phyloP scores from a whole-genome alignment of 2,797 vertebrate genomes.

The Notamacropus eugenii region DNA sequence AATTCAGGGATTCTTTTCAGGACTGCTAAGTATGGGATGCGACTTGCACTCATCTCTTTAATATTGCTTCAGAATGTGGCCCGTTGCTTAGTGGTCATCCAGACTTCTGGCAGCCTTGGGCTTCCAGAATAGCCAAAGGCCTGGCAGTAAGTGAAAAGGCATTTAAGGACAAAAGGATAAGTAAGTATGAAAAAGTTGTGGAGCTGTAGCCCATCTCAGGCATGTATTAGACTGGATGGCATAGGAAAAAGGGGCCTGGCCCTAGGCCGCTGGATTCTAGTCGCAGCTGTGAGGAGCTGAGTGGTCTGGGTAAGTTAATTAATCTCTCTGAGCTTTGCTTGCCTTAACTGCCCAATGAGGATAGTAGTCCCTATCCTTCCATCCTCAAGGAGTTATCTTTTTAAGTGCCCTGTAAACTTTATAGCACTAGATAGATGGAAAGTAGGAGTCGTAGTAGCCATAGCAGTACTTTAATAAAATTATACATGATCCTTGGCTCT shows the following conservation, averaged over 20 bases:
- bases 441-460: neutral
- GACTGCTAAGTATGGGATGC: conserved; percentile 14
- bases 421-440: neutral
- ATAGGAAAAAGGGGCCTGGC: neutral
- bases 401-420: neutral
- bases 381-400: neutral
- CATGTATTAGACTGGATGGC: neutral
- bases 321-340: neutral
- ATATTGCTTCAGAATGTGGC: neutral
- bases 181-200: conserved; percentile 6
- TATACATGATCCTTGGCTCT: conserved; percentile 1
- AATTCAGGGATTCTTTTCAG: neutral
- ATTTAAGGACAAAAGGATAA: conserved; percentile 14
- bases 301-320: neutral
- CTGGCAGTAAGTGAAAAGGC: conserved; percentile 45
- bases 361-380: neutral
- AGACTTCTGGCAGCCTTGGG: conserved; percentile 11
- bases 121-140: conserved; percentile 40
- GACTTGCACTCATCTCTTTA: neutral
- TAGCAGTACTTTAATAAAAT: conserved; percentile 22
- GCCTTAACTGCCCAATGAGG: neutral
- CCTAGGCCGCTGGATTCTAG: neutral
- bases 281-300: neutral
- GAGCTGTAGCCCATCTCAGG: neutral
- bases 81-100: neutral